phyloP scores from a whole-genome alignment of 1,140 invertebrate species.

The Aporrectodea caliginosa region DNA sequence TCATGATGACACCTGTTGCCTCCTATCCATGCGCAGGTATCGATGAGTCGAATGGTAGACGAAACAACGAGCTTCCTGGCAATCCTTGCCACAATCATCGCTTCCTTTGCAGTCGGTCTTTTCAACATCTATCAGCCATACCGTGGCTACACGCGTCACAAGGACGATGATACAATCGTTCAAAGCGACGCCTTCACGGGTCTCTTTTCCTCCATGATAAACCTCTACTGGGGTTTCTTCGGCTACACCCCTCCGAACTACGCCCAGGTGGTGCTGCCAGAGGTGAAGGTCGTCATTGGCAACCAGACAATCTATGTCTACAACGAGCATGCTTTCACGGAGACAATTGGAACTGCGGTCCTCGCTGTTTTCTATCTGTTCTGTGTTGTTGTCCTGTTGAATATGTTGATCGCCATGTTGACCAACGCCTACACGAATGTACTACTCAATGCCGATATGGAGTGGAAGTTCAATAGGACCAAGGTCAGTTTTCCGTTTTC shows the following conservation, averaged over 20 bases:
- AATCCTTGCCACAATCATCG: not conserved
- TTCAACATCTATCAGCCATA: slow-evolving; percentile 16
- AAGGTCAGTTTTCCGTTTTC: not conserved
- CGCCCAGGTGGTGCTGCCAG: not conserved
- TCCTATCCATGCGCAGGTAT: not conserved
- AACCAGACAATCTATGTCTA: not conserved
- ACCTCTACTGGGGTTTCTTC: slow-evolving; percentile 19
- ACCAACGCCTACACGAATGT: slow-evolving; percentile 9
- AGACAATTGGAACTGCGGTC: not conserved
- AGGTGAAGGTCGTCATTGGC: not conserved
- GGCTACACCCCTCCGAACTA: not conserved
- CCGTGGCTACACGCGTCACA: not conserved
- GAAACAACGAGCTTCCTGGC: not conserved
- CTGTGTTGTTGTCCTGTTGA: slow-evolving; percentile 15
- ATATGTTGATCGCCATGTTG: slow-evolving; percentile 19
- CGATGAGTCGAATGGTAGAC: not conserved
- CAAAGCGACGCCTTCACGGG: not conserved
- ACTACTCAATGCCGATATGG: not conserved
- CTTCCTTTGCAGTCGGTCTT: slow-evolving; percentile 3
- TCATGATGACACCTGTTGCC: not conserved
- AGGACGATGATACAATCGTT: not conserved
- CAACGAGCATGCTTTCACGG: not conserved
- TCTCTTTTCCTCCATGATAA: not conserved
- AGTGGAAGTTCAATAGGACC: slow-evolving; percentile 16
- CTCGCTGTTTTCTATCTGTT: slow-evolving; percentile 14